Conservation (phyloP, 2,888 invertebrate species). For the Hylaea fasciaria region DNA sequence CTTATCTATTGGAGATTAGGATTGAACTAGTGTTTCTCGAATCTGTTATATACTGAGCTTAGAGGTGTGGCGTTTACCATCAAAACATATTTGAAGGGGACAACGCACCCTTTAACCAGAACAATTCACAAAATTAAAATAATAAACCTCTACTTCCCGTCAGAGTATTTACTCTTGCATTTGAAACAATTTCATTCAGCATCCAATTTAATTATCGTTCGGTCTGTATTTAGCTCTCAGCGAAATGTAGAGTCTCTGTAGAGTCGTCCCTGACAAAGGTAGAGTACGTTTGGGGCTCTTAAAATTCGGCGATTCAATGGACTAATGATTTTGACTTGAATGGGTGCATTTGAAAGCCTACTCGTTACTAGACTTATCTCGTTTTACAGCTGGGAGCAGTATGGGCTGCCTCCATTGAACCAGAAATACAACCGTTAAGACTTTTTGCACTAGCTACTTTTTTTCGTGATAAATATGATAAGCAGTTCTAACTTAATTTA, state of each 20-base stretch:
- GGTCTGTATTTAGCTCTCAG: conserved; percentile 23
- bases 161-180: conserved; percentile 14
- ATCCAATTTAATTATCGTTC: conserved; percentile 43
- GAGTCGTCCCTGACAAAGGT: conserved; percentile 19
- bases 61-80: no score
- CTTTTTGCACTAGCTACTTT: not conserved
- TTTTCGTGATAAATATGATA: no score
- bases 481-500: no score
- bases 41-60: no score
- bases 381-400: conserved; percentile 30
- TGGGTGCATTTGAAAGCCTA: conserved; percentile 64
- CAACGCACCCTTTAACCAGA: no score
- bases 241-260: conserved; percentile 11
- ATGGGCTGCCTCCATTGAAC: not conserved
- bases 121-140: conserved; percentile 1
- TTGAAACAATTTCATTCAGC: conserved; percentile 39
- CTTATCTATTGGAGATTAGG: no score
- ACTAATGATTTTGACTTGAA: conserved; percentile 72
- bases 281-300: conserved; percentile 39
- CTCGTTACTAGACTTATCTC: conserved; percentile 56
- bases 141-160: conserved; percentile 5
- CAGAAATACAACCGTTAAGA: not conserved
- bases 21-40: no score
- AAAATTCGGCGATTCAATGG: conserved; percentile 78
- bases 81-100: no score